Evolutionary conservation across 2,888 invertebrate genomes (phyloP).

Genomic region (Copidosoma aretas): DNA sequence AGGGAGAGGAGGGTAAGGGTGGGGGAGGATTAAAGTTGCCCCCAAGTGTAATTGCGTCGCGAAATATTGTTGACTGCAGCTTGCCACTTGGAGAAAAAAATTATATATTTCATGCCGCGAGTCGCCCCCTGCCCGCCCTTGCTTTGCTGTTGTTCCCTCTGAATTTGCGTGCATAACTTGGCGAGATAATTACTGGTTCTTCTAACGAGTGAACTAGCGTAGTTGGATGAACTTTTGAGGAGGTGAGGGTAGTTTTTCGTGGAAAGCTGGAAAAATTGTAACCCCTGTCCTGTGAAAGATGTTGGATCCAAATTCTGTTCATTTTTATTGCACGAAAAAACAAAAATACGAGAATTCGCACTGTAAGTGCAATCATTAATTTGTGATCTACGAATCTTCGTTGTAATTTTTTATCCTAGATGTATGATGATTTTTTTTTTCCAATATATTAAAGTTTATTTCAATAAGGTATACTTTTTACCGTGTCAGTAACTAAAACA

Average conservation of each 20-base stretch:
- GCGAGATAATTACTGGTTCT: conserved; percentile 30
- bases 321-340: no score
- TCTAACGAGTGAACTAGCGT: not conserved
- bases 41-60: conserved; percentile 49
- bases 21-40: conserved; percentile 46
- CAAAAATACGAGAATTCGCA: no score
- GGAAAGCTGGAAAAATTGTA: no score
- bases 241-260: not conserved
- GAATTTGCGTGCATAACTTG: conserved; percentile 32
- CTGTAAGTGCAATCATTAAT: no score
- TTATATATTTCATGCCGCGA: conserved; percentile 5
- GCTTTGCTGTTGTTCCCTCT: not conserved
- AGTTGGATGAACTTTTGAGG: conserved; percentile 9
- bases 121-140: not conserved
- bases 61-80: conserved; percentile 36
- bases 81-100: not conserved
- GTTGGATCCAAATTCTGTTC: no score
- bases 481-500: no score
- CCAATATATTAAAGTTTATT: no score
- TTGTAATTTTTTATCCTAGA: no score
- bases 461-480: no score
- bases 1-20: conserved; percentile 25
- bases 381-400: no score
- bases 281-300: no score
- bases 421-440: no score